Conservation (phyloP, 2,888 invertebrate genomes). For the Dysmachus trigonus region DNA sequence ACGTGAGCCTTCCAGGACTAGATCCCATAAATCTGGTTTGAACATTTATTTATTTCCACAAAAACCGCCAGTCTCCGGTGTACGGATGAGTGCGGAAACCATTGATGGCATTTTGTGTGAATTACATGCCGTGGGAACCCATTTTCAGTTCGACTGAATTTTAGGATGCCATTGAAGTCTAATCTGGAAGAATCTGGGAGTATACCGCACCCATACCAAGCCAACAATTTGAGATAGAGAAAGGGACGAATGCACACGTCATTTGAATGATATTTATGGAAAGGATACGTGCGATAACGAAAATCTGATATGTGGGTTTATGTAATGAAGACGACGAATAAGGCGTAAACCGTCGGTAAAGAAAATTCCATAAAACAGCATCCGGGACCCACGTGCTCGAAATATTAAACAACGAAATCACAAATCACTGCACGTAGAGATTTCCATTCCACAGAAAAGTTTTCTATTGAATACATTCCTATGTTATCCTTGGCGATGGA, state of each 20-base stretch:
- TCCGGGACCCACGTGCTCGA: neutral
- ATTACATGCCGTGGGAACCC: neutral
- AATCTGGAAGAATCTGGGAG: neutral
- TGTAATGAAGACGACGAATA: neutral
- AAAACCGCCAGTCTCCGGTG: neutral
- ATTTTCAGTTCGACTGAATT: neutral
- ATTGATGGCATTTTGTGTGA: neutral
- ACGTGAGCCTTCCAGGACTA: neutral
- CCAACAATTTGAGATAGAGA: neutral
- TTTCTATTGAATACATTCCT: slow-evolving; percentile 8
- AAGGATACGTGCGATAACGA: slow-evolving; percentile 8
- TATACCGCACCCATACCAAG: neutral
- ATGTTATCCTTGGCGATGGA: neutral
- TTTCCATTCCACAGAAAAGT: slow-evolving; percentile 3
- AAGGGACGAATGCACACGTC: slow-evolving; percentile 11
- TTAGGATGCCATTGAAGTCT: neutral
- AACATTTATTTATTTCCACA: slow-evolving; percentile 11
- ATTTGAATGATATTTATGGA: slow-evolving; percentile 16
- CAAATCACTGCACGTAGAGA: neutral
- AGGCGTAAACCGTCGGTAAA: neutral
- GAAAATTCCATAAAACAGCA: slow-evolving; percentile 10
- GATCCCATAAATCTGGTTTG: neutral
- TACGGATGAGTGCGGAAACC: neutral
- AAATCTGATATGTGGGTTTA: slow-evolving; percentile 1
- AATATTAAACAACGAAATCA: neutral